phyloP scores from a whole-genome alignment of 2,797 vertebrate genomes.

The Gambusia yucatana region DNA sequence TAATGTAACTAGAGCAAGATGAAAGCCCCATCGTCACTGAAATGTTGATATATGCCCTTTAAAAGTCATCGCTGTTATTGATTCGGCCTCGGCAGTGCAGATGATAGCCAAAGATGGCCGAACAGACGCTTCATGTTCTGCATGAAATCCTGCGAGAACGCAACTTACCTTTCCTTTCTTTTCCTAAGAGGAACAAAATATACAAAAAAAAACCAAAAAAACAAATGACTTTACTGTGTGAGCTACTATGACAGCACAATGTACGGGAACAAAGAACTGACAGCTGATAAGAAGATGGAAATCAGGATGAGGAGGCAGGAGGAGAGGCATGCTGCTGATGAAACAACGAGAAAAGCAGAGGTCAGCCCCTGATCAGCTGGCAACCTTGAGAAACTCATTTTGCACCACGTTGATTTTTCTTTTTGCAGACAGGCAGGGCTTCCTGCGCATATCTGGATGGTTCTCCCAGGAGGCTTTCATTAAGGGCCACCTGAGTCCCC shows the following conservation, averaged over 20 bases:
- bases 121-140: slow-evolving; percentile 46
- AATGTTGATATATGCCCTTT: neutral
- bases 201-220: neutral
- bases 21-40: neutral
- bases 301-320: slow-evolving; percentile 30
- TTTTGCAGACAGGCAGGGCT: slow-evolving; percentile 2
- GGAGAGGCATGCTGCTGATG: slow-evolving; percentile 20
- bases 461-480: slow-evolving; percentile 47
- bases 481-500: slow-evolving; percentile 47
- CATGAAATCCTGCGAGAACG: slow-evolving; percentile 31
- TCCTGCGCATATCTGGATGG: slow-evolving; percentile 16
- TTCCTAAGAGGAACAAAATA: slow-evolving; percentile 4
- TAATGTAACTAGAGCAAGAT: neutral
- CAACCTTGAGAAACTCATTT: slow-evolving; percentile 30
- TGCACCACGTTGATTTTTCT: neutral
- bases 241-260: slow-evolving; percentile 16
- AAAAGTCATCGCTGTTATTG: slow-evolving; percentile 30
- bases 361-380: slow-evolving; percentile 53
- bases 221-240: slow-evolving; percentile 1
- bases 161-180: neutral
- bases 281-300: slow-evolving; percentile 28
- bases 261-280: slow-evolving; percentile 21
- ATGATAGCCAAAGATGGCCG: slow-evolving; percentile 37
- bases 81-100: slow-evolving; percentile 33
- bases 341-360: slow-evolving; percentile 27